Percentiles rank a stretch among this genome's conserved stretches.
phyloP scores from a whole-genome alignment of 2,888 invertebrate species.

The Yponomeuta malinellus region DNA sequence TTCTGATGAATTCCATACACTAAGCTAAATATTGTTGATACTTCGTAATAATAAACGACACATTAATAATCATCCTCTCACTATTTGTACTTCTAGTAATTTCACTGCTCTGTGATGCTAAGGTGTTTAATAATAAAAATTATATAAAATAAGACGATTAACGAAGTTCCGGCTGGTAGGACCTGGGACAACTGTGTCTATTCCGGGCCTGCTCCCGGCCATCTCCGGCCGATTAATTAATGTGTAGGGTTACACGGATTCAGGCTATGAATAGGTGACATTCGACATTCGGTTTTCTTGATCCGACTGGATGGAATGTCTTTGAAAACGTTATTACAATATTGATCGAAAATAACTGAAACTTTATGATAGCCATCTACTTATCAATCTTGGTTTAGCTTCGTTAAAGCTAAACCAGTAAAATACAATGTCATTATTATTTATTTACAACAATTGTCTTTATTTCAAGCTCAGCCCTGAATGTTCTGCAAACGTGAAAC shows the following conservation, averaged over 20 bases:
- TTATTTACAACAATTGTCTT: no score
- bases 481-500: no score
- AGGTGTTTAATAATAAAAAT: constrained; percentile 29
- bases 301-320: not conserved
- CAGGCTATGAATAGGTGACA: constrained; percentile 6
- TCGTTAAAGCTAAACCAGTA: no score
- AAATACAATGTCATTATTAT: no score
- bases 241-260: constrained; percentile 21
- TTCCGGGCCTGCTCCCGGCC: constrained; percentile 36
- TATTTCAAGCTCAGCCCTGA: no score
- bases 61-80: not conserved
- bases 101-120: not conserved
- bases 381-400: no score
- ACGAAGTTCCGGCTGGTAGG: constrained; percentile 42
- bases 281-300: not conserved
- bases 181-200: constrained; percentile 48
- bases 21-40: no score
- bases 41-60: no score
- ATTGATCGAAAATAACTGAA: no score
- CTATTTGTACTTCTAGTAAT: not conserved
- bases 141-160: constrained; percentile 42
- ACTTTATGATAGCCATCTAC: no score
- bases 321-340: not conserved
- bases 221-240: constrained; percentile 44
- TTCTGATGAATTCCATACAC: no score